Conservation (phyloP, 2,113 vertebrate genomes). For the Pluvialis apricaria region DNA sequence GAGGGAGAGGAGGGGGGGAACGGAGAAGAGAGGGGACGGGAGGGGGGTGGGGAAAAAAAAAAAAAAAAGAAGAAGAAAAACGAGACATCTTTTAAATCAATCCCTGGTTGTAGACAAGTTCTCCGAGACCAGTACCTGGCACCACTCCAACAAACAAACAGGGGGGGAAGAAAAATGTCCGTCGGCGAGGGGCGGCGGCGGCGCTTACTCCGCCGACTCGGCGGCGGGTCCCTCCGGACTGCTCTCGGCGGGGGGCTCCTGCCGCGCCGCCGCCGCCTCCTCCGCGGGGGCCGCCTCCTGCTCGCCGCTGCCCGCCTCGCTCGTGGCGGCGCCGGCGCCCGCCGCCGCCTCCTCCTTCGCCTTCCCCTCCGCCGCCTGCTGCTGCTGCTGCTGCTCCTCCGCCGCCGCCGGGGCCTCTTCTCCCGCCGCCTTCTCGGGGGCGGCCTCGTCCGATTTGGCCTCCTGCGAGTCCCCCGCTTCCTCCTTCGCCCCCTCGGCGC, state of each 20-base stretch:
- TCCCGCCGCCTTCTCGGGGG: conserved; percentile 67
- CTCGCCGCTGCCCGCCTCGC: conserved; percentile 62
- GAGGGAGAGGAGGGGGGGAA: conserved; percentile 17
- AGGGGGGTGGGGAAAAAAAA: too few relatives aligned
- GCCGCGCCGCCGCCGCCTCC: conserved; percentile 73
- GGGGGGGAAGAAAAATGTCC: conserved; percentile 77
- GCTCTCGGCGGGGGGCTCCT: conserved; percentile 78
- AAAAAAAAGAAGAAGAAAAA: neutral
- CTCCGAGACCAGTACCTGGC: conserved; percentile 90
- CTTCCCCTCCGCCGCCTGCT: conserved; percentile 45
- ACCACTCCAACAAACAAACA: conserved; percentile 89
- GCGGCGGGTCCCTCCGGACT: conserved; percentile 80
- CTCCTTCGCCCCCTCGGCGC: conserved; percentile 70
- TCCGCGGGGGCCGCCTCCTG: conserved; percentile 76
- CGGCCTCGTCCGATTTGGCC: conserved; percentile 69
- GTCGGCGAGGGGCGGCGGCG: conserved; percentile 49
- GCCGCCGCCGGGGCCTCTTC: conserved; percentile 69
- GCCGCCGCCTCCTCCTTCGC: conserved; percentile 65
- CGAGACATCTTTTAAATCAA: conserved; percentile 86
- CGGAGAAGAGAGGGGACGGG: too few relatives aligned
- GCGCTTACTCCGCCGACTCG: conserved; percentile 78
- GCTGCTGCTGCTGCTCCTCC: conserved; percentile 51
- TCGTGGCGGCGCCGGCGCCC: conserved; percentile 15
- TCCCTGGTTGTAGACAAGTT: conserved; percentile 94
- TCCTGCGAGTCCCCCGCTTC: conserved; percentile 69